These are phyloP conservation scores for Colletes collaris DNA, from an alignment of 2,888 invertebrate species.

Conservation along the genomic window DNA sequence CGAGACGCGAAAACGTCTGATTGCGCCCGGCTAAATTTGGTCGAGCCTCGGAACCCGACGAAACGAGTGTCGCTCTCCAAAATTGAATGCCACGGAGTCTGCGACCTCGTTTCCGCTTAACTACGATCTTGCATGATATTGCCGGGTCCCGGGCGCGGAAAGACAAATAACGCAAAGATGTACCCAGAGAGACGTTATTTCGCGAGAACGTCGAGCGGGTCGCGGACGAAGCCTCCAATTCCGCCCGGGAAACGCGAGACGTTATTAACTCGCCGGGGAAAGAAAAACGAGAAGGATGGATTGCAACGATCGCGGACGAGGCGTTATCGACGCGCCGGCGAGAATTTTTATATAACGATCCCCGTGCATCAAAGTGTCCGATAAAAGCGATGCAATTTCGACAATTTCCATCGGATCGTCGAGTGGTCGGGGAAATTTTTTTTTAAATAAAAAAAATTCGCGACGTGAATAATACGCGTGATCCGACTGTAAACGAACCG, in stretches of 20 bases:
- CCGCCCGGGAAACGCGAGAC: constrained; percentile 28
- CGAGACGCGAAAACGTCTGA: constrained; percentile 42
- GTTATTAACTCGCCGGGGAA: constrained; percentile 10
- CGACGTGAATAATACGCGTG: too few relatives aligned
- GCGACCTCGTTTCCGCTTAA: constrained; percentile 63
- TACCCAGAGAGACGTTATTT: constrained; percentile 45
- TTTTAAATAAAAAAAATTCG: too few relatives aligned
- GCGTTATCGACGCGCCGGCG: too few relatives aligned
- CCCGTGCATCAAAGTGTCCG: too few relatives aligned
- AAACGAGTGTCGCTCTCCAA: constrained; percentile 47
- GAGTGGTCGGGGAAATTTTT: too few relatives aligned
- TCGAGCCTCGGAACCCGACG: constrained; percentile 21
- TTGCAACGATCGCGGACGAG: not conserved
- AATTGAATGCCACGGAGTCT: constrained; percentile 55
- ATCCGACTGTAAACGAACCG: too few relatives aligned
- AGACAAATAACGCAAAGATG: constrained; percentile 57
- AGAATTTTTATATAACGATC: too few relatives aligned
- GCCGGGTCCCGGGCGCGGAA: constrained; percentile 56
- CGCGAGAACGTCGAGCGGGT: not conserved
- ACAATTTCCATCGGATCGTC: too few relatives aligned
- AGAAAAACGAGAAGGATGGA: not conserved
- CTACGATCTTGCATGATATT: constrained; percentile 69
- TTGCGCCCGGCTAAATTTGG: constrained; percentile 52
- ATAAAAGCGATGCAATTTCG: too few relatives aligned
- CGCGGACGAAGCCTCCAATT: constrained; percentile 10